phyloP scores from a whole-genome alignment of 2,888 invertebrate species.

The Lasioglossum figueresi region DNA sequence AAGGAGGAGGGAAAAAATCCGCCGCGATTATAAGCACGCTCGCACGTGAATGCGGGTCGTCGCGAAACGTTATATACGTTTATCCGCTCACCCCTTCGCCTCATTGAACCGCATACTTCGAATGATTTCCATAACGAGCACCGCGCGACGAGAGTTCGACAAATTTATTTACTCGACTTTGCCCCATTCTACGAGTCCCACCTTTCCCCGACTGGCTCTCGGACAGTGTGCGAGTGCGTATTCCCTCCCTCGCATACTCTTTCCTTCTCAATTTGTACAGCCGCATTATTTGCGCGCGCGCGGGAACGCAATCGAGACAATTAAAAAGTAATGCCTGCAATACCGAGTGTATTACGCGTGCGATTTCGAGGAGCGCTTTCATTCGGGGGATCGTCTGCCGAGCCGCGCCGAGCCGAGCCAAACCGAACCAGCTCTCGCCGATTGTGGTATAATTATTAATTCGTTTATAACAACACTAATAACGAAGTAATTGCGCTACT shows the following conservation, averaged over 20 bases:
- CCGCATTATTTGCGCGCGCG: slow-evolving; percentile 50
- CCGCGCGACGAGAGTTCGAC: slow-evolving; percentile 68
- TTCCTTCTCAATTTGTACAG: slow-evolving; percentile 54
- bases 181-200: slow-evolving; percentile 9
- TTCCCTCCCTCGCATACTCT: background rate
- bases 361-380: slow-evolving; percentile 34
- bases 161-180: slow-evolving; percentile 72
- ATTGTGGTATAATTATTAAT: slow-evolving; percentile 61
- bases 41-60: slow-evolving; percentile 27
- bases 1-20: background rate
- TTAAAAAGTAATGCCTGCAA: slow-evolving; percentile 65
- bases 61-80: slow-evolving; percentile 45
- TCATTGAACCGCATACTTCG: slow-evolving; percentile 65
- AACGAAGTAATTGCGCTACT: slow-evolving; percentile 49
- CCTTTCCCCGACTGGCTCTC: background rate
- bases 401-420: background rate
- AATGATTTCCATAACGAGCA: slow-evolving; percentile 66
- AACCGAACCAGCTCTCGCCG: background rate
- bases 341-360: slow-evolving; percentile 47
- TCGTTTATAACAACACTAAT: slow-evolving; percentile 57
- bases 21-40: slow-evolving; percentile 35
- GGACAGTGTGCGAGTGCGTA: background rate
- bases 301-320: slow-evolving; percentile 62
- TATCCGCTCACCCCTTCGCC: slow-evolving; percentile 54
- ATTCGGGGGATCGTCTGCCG: slow-evolving; percentile 14